Evolutionary conservation across 2,113 vertebrate species (phyloP), one percentile per base, ranked within the genome.

Genomic region (Poicephalus meyeri): DNA sequence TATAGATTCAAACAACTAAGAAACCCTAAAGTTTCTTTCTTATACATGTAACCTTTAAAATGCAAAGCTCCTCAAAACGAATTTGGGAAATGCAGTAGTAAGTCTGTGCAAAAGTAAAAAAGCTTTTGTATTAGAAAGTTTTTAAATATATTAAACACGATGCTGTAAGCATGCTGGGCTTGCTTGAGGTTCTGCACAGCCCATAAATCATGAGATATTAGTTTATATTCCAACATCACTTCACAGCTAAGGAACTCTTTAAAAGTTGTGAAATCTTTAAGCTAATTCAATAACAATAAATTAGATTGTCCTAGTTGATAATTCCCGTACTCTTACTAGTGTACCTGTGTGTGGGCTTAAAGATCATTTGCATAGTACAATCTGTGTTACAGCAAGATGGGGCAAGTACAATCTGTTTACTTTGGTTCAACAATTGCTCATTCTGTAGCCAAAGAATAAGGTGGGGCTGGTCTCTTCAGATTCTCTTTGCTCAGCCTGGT

Each of bases 331-430:
- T 89, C 80, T 82, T 82, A 56, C 37, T 44, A 12, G 20, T 52
- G 11, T 29, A 44, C 55, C 18, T 73, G 68, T 91, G 94, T 96
- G 92, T 93, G 91, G 92, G 91, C 80, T 61, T 72, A 65, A 83
- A 77, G 80, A 20, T 60, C 47, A 96, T 97, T 97, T 92, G 86
- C 94, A 96, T 91, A 79, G 76, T 77, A 89, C 84, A 84, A 35
- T 78, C 85, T 93, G 91, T 91, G 84, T 81, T 83, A 63, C 37
- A 92, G 72, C 95, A 97, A 96, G 96, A 94, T 83, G 81, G 20
- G 65, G 28, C 94, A 97, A 89, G 96, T 21, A 82, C 60, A 79
- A 5, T 71, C 50, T 92, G 90, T 95, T 96, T 95, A 81, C 88
- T 86, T 86, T 81, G 31, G 7, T 88, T 95, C n/a, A 65, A 35